Conservation (phyloP, 2,113 vertebrate genomes). For the Hystrix cristata region DNA sequence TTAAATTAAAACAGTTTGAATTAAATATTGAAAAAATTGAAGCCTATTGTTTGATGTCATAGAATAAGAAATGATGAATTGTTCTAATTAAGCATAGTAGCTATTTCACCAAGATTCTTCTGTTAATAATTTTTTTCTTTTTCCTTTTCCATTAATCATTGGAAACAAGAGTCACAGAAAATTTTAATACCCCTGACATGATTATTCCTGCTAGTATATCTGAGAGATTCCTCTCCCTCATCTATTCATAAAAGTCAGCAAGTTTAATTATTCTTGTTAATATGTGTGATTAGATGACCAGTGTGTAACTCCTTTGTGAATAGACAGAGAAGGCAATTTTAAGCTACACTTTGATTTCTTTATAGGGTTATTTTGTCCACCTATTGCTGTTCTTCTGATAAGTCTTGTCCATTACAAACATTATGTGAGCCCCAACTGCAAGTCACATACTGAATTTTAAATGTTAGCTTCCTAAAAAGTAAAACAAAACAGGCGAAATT, state of each 20-base stretch:
- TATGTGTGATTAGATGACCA: background rate
- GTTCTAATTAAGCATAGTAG: background rate
- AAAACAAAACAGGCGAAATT: background rate
- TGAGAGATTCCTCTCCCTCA: background rate
- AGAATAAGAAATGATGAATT: background rate
- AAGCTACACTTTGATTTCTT: background rate
- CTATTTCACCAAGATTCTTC: background rate
- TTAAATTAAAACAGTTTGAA: background rate
- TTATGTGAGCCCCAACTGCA: background rate
- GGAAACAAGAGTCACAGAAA: background rate
- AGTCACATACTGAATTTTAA: background rate
- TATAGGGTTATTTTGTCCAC: background rate
- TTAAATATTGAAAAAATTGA: background rate
- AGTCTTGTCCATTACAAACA: background rate
- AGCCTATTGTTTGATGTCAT: background rate
- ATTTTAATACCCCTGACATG: background rate
- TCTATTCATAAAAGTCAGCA: background rate
- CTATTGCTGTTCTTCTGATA: background rate
- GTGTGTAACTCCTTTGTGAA: background rate
- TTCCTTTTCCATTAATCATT: background rate
- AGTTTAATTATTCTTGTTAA: background rate
- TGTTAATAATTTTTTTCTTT: background rate
- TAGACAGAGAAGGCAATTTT: background rate
- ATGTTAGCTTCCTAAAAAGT: too few species aligned
- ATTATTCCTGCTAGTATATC: background rate